phyloP scores from a whole-genome alignment of 2,113 vertebrate species.

The Nestor notabilis region DNA sequence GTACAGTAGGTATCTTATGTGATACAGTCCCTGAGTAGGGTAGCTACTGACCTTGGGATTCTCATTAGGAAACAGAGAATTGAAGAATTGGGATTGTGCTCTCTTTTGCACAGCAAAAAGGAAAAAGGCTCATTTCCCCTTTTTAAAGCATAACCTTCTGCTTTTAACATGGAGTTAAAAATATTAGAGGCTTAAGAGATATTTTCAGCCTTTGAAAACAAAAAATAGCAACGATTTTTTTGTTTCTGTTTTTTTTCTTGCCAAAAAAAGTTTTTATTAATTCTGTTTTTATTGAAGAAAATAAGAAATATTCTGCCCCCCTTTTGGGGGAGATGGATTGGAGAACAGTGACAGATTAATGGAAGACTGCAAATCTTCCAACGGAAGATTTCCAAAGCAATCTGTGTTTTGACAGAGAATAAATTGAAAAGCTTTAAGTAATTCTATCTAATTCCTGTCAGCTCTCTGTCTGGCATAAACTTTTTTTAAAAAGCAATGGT shows the following conservation, averaged over 20 bases:
- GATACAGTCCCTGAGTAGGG: background rate
- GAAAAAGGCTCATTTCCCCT: background rate
- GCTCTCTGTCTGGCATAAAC: background rate
- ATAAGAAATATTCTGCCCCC: background rate
- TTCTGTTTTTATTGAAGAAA: background rate
- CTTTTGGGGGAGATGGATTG: background rate
- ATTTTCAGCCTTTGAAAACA: background rate
- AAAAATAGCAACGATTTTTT: background rate
- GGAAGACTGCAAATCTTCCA: background rate
- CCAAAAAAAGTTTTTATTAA: background rate
- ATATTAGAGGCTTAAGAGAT: background rate
- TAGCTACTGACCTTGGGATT: background rate
- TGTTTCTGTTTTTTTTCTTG: background rate
- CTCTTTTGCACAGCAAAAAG: background rate
- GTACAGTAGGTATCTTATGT: fast-evolving
- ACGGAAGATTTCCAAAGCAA: background rate
- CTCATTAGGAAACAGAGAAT: background rate
- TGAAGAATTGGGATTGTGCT: background rate
- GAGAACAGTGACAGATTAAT: background rate
- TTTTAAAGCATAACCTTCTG: background rate
- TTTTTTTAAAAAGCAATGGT: background rate
- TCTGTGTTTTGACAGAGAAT: background rate
- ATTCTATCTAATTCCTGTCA: background rate
- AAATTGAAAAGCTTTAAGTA: background rate
- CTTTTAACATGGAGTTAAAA: background rate